These are phyloP conservation scores for Parazoanthus swiftii DNA, from an alignment of 92 coral and sea anemone species.

Conservation along the genomic window DNA sequence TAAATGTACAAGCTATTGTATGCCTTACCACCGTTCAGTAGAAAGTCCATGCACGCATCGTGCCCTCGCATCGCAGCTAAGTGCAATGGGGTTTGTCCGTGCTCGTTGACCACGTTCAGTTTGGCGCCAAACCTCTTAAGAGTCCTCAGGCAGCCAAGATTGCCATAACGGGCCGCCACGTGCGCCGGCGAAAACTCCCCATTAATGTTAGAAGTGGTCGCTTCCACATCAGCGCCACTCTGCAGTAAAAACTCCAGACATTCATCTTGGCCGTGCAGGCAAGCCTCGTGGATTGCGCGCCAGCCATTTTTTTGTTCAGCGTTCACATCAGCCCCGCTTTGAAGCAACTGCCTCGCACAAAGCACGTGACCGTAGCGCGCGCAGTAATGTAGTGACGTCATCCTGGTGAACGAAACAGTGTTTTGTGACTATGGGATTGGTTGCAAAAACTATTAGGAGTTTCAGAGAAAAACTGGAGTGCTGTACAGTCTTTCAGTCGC, in stretches of 20 bases:
- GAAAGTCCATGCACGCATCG: slow-evolving; percentile 68
- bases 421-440: neutral
- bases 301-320: slow-evolving; percentile 72
- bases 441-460: too few species aligned
- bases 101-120: slow-evolving; percentile 52
- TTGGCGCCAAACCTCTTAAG: slow-evolving; percentile 62
- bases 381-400: slow-evolving; percentile 71
- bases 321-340: slow-evolving; percentile 63
- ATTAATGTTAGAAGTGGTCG: slow-evolving; percentile 60
- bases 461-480: too few species aligned
- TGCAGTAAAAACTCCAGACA: slow-evolving; percentile 60
- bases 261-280: slow-evolving; percentile 65
- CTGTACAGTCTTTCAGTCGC: too few species aligned
- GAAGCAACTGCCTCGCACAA: slow-evolving; percentile 52
- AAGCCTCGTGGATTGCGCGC: slow-evolving; percentile 87
- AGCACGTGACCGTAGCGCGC: slow-evolving; percentile 75
- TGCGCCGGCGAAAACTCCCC: slow-evolving; percentile 70
- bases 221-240: slow-evolving; percentile 64
- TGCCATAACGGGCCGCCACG: slow-evolving; percentile 78
- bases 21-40: slow-evolving; percentile 63
- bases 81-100: slow-evolving; percentile 72
- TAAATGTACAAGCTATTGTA: too few species aligned
- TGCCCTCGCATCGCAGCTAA: slow-evolving; percentile 89
- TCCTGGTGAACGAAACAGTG: slow-evolving; percentile 23
- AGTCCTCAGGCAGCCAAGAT: slow-evolving; percentile 58